Base-by-base conservation (phyloP, 2,113 vertebrate genomes). In the Microcebus griseorufus region DNA sequence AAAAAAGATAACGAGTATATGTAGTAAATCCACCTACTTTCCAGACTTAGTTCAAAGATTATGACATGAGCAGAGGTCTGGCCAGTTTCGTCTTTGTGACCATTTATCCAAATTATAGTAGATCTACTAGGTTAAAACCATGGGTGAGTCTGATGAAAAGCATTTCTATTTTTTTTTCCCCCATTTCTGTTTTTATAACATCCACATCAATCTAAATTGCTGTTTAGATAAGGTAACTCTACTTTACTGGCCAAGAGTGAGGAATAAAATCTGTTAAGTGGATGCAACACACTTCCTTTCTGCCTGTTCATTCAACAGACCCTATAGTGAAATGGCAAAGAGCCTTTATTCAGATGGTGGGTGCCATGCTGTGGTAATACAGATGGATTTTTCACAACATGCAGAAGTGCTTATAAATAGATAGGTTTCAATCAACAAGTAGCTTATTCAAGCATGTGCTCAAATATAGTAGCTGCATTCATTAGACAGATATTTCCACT, bases 391-490 rank as follows among this genome's bases (percentile, higher is more conserved):
- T 98, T 98, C 97, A 88, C 94, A 88, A 75, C 53, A 60, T 80
- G 96, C 97, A 97, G 81, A 94, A 97, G 85, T 84, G 91, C 92
- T 98, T 98, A 98, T 98, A 98, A 99, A 99, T 98, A 99, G 98
- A 97, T 93, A 96, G 83, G 45, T 97, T 98, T 98, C 98, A 97
- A 58, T 98, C n/a, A 20, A 97, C 97, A 98, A 98, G 86, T 95
- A 97, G 97, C 98, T 98, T 97, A 98, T 98, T 98, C 95, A 97
- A 98, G 96, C 98, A 95, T 97, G 98, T 92, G 87, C 95, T 98
- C 97, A 98, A 98, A 98, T 98, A 98, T 98, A 99, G 98, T 98
- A 96, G 96, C 96, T 98, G 94, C 93, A 98, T 98, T 98, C 98
- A 99, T 98, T 98, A 98, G 97, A 97, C 82, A 98, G 98, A 98